Percentiles rank a stretch among this genome's conserved stretches.
Evolutionary conservation across 2,113 vertebrate genomes (phyloP).

Genomic region (Lycaon pictus): DNA sequence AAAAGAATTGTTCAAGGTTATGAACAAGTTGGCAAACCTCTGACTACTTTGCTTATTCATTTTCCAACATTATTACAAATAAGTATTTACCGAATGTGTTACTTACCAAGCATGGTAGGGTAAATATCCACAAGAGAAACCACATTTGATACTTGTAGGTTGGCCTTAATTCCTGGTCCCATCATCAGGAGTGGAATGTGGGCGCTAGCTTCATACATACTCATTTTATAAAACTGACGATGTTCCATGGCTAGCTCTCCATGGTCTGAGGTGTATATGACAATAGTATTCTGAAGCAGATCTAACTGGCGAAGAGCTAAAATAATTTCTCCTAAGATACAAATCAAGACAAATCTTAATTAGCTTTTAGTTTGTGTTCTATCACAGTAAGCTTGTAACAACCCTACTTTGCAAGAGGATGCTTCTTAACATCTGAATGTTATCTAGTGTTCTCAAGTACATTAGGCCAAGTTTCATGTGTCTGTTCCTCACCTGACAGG

Average conservation of each 20-base stretch:
- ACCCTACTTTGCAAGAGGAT: background rate
- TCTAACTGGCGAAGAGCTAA: conserved; percentile 88
- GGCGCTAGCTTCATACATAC: conserved; percentile 98
- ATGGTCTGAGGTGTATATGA: conserved; percentile 96
- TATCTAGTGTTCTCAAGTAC: background rate
- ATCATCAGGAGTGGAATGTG: conserved; percentile 94
- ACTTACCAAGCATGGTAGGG: conserved; percentile 95
- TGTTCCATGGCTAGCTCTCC: conserved; percentile 99
- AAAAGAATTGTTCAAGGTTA: conserved; percentile 27
- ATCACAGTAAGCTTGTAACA: background rate
- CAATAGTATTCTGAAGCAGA: conserved; percentile 91
- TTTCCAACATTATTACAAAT: conserved; percentile 28
- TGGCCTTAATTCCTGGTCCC: conserved; percentile 91
- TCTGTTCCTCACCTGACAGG: background rate
- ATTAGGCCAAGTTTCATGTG: background rate
- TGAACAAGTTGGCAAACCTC: background rate
- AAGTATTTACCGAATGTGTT: background rate
- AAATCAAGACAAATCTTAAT: background rate
- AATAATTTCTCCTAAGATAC: conserved; percentile 91
- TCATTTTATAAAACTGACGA: conserved; percentile 99
- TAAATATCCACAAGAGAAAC: conserved; percentile 98
- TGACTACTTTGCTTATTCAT: background rate
- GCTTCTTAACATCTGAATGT: background rate
- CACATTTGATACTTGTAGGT: conserved; percentile 86
- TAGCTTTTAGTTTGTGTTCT: conserved; percentile 14